Percentiles rank a stretch among this genome's conserved stretches.
Evolutionary conservation across 2,113 vertebrate genomes (phyloP).

Genomic region (Cyrtonyx montezumae): DNA sequence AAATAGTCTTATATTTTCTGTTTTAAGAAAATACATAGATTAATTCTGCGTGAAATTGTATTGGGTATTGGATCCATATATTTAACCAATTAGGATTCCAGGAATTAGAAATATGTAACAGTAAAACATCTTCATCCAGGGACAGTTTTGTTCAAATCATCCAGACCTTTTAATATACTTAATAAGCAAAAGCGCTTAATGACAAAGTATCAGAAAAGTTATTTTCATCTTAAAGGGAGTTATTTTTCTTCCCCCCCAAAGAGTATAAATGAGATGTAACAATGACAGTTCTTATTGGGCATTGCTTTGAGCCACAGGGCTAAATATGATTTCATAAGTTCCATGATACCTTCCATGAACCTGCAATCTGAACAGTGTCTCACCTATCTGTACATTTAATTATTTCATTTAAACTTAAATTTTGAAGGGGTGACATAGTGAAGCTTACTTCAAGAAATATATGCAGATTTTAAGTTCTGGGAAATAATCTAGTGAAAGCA

Average conservation of each 20-base stretch:
- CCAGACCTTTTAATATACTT: not conserved
- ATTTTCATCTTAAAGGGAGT: not conserved
- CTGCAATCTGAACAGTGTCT: not conserved
- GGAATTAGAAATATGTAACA: not conserved
- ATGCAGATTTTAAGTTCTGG: not conserved
- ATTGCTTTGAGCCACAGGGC: not conserved
- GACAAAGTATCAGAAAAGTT: not conserved
- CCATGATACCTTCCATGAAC: not conserved
- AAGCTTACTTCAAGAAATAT: not conserved
- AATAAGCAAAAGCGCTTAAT: too few species aligned
- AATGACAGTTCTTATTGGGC: not conserved
- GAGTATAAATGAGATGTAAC: not conserved
- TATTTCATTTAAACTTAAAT: not conserved
- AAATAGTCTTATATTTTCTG: not conserved
- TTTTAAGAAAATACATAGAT: not conserved
- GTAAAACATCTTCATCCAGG: not conserved
- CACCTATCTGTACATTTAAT: not conserved
- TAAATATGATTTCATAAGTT: not conserved
- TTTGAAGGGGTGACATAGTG: not conserved
- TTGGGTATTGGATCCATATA: accelerated
- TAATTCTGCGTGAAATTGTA: not conserved
- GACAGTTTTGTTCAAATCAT: not conserved
- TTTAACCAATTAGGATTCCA: not conserved
- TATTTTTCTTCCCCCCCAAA: not conserved
- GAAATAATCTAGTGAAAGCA: not conserved